Base-by-base conservation (phyloP, 2,797 vertebrate genomes). In the Gymnopithys bicolor region DNA sequence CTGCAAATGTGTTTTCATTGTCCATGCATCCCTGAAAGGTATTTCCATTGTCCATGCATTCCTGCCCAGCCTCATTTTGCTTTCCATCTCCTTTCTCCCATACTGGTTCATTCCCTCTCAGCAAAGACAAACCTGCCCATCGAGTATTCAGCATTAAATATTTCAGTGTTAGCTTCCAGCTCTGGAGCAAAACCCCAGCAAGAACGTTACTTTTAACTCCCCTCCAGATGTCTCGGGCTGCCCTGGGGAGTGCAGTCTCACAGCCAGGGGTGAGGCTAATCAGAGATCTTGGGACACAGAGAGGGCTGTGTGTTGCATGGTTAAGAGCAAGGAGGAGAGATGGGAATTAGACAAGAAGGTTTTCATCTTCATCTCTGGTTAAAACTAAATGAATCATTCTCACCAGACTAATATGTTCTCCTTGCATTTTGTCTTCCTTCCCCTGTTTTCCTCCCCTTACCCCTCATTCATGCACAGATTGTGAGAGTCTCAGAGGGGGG, bases 141-240 rank as follows among this genome's bases (percentile, higher is more conserved):
- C 1, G 22, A 81, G 24, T 68, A 63, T 62, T 78, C 69, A 69
- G 48, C 51, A 24, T 69, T 88, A 84, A 84, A 82, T 91, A 82
- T 91, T 78, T 81, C 80, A 84, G 69, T 60, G 56, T 66, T 78
- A 71, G 17, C 82, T 93, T 91, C 59, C 67, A 96, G 87, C 32
- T 84, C 53, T 74, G 27, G 68, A 84, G 70, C 25, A 86, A 86
- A 87, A 84, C 32, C 37, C 22, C 79, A 76, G 73, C 73, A 95
- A 93, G 66, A 88, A 32, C 51, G 69, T 56, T 75, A 46, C 43
- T 84, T 93, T 88, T 67, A 53, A 70, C 48, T 84, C 73, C 76
- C 55, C 8, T 90, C 69, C 83, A 63, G 59, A 74, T 17, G 27
- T 90, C 63, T 86, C 59, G 25, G 66, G 10, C 30, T 92, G 32